Evolutionary conservation across 2,113 vertebrate species (phyloP).

Genomic region (Nothoprocta perdicaria): DNA sequence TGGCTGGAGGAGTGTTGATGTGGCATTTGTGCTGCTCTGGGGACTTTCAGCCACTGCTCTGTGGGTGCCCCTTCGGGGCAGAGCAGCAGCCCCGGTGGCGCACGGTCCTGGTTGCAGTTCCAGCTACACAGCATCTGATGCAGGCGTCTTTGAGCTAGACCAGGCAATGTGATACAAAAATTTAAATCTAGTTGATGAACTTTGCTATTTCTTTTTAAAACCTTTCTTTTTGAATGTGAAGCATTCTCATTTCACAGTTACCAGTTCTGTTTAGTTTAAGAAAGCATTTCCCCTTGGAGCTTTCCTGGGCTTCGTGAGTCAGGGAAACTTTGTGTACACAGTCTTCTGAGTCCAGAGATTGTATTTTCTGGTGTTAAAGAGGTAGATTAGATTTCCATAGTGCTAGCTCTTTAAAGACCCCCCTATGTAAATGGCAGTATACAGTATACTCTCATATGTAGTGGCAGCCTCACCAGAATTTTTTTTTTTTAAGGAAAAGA

Average conservation of each 20-base stretch:
- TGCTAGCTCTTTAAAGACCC: background rate
- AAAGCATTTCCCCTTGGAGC: background rate
- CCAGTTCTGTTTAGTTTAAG: constrained; percentile 26
- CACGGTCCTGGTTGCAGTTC: background rate
- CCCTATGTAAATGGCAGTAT: background rate
- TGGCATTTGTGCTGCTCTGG: background rate
- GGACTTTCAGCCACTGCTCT: background rate
- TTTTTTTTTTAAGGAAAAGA: background rate
- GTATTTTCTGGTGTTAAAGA: background rate
- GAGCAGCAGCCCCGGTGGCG: background rate
- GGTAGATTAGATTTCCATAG: background rate
- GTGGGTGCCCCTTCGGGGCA: background rate
- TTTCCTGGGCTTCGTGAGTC: background rate
- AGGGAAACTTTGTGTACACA: background rate
- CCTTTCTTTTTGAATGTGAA: background rate
- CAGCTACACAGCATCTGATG: background rate
- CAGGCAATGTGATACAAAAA: background rate
- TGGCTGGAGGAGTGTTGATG: background rate
- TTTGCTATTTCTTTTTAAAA: background rate
- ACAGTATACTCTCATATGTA: too few species aligned
- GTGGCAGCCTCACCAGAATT: background rate
- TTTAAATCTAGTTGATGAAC: background rate
- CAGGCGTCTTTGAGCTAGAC: background rate
- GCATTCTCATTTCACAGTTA: background rate
- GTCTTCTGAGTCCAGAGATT: background rate